Conservation (phyloP, 37 sponge, comb jelly and placozoan species). For the Haliclona indistincta region DNA sequence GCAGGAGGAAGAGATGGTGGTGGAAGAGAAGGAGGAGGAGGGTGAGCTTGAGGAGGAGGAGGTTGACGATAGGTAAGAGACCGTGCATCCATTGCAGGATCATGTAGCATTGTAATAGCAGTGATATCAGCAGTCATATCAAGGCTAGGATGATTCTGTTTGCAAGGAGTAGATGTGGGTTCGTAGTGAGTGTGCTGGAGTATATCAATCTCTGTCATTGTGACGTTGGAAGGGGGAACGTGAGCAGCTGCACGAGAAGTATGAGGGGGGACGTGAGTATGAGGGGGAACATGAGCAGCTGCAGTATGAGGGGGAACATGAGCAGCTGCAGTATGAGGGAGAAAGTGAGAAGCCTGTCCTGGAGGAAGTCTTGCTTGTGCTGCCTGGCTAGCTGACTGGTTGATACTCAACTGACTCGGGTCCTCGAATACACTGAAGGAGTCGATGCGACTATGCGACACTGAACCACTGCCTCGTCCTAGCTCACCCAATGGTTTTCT, state of each 20-base stretch:
- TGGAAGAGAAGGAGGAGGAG: background rate
- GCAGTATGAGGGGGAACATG: background rate
- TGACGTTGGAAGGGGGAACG: no score
- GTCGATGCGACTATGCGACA: background rate
- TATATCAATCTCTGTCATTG: no score
- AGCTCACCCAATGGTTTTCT: no score
- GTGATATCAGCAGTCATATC: background rate
- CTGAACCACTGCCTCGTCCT: no score
- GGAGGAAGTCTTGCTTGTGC: no score
- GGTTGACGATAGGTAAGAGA: background rate
- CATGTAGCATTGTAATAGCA: background rate
- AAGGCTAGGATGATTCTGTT: no score
- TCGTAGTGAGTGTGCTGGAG: no score
- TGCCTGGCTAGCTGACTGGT: no score
- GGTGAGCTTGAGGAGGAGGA: background rate
- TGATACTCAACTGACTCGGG: background rate
- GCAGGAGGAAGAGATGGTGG: background rate
- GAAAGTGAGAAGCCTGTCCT: no score
- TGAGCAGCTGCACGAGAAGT: background rate
- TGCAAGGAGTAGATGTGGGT: no score
- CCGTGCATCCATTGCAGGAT: background rate
- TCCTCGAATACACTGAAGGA: conserved; percentile 9
- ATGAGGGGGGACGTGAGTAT: no score
- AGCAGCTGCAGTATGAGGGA: background rate
- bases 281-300: background rate